phyloP scores from a whole-genome alignment of 2,797 vertebrate genomes.

The Spinus olivaceus region DNA sequence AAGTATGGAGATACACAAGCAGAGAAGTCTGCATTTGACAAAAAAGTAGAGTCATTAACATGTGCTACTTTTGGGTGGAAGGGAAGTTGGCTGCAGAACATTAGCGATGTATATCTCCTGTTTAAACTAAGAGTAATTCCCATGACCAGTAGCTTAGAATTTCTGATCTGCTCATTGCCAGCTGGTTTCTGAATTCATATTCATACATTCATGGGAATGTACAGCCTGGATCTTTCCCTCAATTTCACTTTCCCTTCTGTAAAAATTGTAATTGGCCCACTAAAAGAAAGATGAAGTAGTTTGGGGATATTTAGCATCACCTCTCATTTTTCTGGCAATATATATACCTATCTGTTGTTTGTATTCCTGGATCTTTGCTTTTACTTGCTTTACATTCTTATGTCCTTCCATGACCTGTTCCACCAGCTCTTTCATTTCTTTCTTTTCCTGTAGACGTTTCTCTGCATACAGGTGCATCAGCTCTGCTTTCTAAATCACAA shows the following conservation, averaged over 20 bases:
- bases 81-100: background rate
- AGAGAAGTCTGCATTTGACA: background rate
- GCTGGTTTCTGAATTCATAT: background rate
- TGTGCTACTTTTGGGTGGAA: background rate
- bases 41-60: background rate
- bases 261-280: background rate
- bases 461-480: conserved; percentile 78
- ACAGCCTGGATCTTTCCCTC: background rate
- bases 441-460: conserved; percentile 79
- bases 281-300: background rate
- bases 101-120: background rate
- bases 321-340: conserved; percentile 69
- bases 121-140: background rate
- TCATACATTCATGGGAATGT: background rate
- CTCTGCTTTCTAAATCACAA: conserved; percentile 75
- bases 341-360: conserved; percentile 84
- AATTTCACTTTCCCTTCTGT: background rate
- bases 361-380: conserved; percentile 78
- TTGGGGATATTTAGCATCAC: background rate
- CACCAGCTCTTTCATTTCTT: conserved; percentile 81
- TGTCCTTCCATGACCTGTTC: conserved; percentile 83
- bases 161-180: background rate
- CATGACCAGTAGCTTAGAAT: background rate
- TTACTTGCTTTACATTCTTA: conserved; percentile 82
- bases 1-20: background rate